Base-by-base conservation (phyloP, 1,140 invertebrate genomes). In the Cyphomyrmex costatus region DNA sequence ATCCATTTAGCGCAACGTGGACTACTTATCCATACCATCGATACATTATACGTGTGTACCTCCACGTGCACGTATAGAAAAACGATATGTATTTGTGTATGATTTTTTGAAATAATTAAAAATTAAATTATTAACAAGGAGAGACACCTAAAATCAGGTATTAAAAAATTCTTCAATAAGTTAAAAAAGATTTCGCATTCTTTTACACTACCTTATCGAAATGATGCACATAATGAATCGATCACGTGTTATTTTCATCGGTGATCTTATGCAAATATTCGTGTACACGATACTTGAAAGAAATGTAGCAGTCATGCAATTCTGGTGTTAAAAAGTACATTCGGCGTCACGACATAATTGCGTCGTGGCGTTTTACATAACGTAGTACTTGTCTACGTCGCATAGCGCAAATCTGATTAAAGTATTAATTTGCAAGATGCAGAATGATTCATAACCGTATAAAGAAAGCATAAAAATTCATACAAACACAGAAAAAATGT, bases 181-280 rank as follows among this genome's bases (percentile, higher is more conserved):
- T 49, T 7, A 3, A 49, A 27, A 42, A 21, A 56, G 12, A 30
- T 73, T 71, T 73, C 6, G 10, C 14, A 42, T 77, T 60, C 27
- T 60, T 56, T 36, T 2, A 5, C 3, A 16, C 7, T 24, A 3
- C 27, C n/a, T 49, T 46, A 74, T 76, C 65, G 58, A 79, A 84
- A 88, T 10, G 3, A 27, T 42, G 56, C 49, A 60, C 46, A 49
- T 6, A 12, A n/a, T 14, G 21, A 49, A 42, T 51, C n/a, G 58
- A 68, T 91, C 73, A 88, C 87, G 33, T 92, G 89, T 89, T 78
- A 60, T 77, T 74, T 82, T 65, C 73, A 76, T 58, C 68, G 70
- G 68, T 84, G 33, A 61, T n/a, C 51, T 19, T 88, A 88, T 90
- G 90, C 83, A 89, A 91, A 91, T 90, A 90, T 33, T 90, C 53